Percentiles rank a stretch among this genome's conserved stretches.
phyloP scores from a whole-genome alignment of 2,797 vertebrate genomes.

The Morus bassanus region DNA sequence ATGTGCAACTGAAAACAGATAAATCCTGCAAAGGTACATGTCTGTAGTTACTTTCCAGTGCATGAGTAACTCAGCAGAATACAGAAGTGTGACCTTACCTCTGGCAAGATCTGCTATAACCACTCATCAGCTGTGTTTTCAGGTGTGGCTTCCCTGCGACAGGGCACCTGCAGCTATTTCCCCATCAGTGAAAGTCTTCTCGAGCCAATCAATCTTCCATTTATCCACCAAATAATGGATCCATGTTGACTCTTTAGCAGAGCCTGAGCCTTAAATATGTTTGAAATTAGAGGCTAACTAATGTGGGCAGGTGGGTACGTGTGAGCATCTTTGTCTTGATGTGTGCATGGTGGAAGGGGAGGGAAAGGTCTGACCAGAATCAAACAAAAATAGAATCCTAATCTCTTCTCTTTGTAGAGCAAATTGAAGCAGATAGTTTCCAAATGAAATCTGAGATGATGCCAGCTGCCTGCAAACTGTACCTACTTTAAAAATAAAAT shows the following conservation, averaged over 20 bases:
- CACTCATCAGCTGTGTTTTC: conserved; percentile 15
- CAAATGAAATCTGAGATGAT: conserved; percentile 50
- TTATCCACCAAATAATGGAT: background rate
- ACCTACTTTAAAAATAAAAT: conserved; percentile 50
- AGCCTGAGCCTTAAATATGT: background rate
- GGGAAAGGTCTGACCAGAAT: background rate
- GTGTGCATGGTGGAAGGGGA: background rate
- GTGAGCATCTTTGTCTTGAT: background rate
- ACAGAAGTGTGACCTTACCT: background rate
- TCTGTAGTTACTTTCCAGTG: background rate
- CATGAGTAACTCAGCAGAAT: background rate
- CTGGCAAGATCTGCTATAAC: background rate
- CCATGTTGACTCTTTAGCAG: background rate
- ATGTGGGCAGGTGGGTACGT: background rate
- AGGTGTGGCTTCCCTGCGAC: background rate
- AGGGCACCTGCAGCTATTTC: background rate
- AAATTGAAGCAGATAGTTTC: conserved; percentile 47
- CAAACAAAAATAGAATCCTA: conserved; percentile 32
- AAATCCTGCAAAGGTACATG: background rate
- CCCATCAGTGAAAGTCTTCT: conserved; percentile 10
- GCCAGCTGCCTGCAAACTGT: conserved; percentile 39
- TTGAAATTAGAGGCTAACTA: background rate
- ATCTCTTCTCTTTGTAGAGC: conserved; percentile 15
- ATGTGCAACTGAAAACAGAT: background rate
- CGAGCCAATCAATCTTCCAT: conserved; percentile 17